phyloP scores from a whole-genome alignment of 2,113 vertebrate species.

The Pelusios castaneus region DNA sequence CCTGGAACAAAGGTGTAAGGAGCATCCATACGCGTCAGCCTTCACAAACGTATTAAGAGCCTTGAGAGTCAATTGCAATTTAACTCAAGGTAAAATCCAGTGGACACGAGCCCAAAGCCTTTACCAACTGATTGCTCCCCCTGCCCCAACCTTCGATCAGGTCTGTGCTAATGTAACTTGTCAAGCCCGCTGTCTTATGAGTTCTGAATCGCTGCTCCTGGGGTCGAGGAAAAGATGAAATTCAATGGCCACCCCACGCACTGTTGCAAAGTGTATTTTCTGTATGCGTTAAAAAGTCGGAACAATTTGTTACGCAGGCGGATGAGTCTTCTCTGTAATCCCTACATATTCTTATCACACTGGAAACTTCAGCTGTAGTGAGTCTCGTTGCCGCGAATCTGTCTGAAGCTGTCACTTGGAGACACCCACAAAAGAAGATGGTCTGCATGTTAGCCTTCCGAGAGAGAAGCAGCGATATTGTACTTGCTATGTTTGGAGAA shows the following conservation, averaged over 20 bases:
- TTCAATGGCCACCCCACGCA: neutral
- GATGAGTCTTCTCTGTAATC: neutral
- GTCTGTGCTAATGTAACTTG: neutral
- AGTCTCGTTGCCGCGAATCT: conserved; percentile 2
- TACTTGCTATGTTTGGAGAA: neutral
- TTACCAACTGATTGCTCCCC: neutral
- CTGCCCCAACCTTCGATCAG: neutral
- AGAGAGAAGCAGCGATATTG: neutral
- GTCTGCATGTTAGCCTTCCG: neutral
- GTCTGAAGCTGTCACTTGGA: conserved; percentile 1
- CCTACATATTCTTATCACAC: neutral
- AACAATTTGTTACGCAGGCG: conserved; percentile 16
- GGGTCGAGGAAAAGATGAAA: neutral
- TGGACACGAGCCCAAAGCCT: neutral
- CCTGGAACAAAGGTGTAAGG: conserved; percentile 10
- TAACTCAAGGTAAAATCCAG: neutral
- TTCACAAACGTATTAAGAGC: neutral
- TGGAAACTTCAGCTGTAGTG: neutral
- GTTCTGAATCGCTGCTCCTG: neutral
- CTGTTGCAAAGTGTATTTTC: conserved; percentile 4
- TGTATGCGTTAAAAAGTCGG: conserved; percentile 5
- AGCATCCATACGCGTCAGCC: neutral
- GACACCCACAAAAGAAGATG: neutral
- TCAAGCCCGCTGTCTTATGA: neutral
- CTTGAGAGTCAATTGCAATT: conserved; percentile 4